These are phyloP conservation scores for Acleris laterana DNA, from an alignment of 2,888 invertebrate species.

Conservation along the genomic window DNA sequence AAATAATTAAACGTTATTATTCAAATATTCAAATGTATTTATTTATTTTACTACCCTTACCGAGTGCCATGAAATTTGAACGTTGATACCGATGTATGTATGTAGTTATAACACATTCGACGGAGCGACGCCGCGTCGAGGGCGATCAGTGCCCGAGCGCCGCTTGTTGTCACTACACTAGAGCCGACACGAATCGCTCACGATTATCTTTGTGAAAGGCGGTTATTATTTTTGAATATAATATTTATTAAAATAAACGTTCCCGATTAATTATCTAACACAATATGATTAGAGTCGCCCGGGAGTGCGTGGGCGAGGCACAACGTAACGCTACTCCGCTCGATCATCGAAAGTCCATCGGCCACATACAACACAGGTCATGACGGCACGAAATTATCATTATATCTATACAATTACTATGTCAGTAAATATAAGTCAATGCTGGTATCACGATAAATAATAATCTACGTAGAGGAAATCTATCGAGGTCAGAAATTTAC, in stretches of 20 bases:
- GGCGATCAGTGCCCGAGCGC: constrained; percentile 16
- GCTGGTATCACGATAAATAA: constrained; percentile 74
- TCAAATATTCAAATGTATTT: too few species aligned
- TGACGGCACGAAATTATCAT: constrained; percentile 72
- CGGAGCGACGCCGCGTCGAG: constrained; percentile 57
- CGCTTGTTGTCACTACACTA: constrained; percentile 11
- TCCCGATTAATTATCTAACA: constrained; percentile 10
- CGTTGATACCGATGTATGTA: too few species aligned
- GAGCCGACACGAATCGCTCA: constrained; percentile 14
- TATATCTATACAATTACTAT: constrained; percentile 78
- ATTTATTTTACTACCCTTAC: too few species aligned
- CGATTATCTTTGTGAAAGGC: constrained; percentile 22
- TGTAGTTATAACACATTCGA: constrained; percentile 69
- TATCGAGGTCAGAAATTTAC: constrained; percentile 73
- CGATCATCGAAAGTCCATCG: constrained; percentile 84
- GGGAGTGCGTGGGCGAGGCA: too few species aligned
- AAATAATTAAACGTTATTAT: too few species aligned
- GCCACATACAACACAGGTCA: constrained; percentile 78
- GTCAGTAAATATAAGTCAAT: constrained; percentile 69
- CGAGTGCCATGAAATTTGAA: too few species aligned
- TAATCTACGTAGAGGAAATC: constrained; percentile 76
- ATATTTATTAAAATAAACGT: constrained; percentile 19
- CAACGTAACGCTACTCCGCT: constrained; percentile 58
- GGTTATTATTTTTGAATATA: constrained; percentile 13
- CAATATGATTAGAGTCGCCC: constrained; percentile 1